These are phyloP conservation scores for Watsonalla cultraria DNA, from an alignment of 2,888 invertebrate genomes.

Conservation along the genomic window DNA sequence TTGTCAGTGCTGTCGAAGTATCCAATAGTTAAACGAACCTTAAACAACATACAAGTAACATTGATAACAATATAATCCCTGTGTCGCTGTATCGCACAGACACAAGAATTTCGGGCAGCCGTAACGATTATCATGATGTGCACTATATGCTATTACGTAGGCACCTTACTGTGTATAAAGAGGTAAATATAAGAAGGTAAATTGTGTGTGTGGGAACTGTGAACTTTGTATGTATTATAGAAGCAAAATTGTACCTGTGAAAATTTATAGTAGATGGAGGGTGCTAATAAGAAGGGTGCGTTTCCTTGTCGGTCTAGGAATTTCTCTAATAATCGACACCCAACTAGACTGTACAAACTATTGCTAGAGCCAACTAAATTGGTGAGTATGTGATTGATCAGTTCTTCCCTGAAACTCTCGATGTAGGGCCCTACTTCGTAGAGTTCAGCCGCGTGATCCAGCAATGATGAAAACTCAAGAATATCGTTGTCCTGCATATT, in stretches of 20 bases:
- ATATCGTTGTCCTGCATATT: slow-evolving; percentile 57
- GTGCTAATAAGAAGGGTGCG: slow-evolving; percentile 58
- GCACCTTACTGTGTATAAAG: too few relatives aligned
- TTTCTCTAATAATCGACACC: slow-evolving; percentile 74
- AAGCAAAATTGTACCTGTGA: slow-evolving; percentile 35
- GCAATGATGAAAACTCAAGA: slow-evolving; percentile 71
- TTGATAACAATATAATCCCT: too few relatives aligned
- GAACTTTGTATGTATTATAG: background rate
- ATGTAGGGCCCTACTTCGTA: slow-evolving; percentile 57
- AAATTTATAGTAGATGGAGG: slow-evolving; percentile 67
- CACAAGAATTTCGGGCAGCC: too few relatives aligned
- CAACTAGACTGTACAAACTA: slow-evolving; percentile 68
- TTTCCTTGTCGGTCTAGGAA: slow-evolving; percentile 78
- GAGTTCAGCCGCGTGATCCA: slow-evolving; percentile 72
- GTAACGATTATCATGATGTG: too few relatives aligned
- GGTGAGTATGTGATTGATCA: slow-evolving; percentile 66
- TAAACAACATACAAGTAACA: slow-evolving; percentile 20
- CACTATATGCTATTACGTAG: too few relatives aligned
- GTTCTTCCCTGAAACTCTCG: slow-evolving; percentile 61
- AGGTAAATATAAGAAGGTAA: too few relatives aligned
- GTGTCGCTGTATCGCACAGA: too few relatives aligned
- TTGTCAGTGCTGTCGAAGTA: slow-evolving; percentile 64
- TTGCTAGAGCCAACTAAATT: slow-evolving; percentile 67
- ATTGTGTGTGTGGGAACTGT: too few relatives aligned
- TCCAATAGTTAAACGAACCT: slow-evolving; percentile 60